phyloP scores from a whole-genome alignment of 2,113 vertebrate genomes.

The Rattus norvegicus region DNA sequence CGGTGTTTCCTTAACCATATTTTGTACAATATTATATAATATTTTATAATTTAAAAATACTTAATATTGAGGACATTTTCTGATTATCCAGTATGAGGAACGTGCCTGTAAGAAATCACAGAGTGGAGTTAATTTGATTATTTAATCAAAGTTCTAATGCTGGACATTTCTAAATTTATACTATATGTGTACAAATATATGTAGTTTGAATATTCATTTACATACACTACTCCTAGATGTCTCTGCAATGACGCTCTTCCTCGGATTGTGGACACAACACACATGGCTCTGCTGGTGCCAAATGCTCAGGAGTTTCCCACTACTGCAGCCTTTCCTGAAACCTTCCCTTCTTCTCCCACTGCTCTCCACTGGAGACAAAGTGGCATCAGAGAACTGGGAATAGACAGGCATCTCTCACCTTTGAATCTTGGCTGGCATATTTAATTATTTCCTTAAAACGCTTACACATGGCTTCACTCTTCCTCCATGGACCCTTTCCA shows the following conservation, averaged over 20 bases:
- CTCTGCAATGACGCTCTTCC: neutral
- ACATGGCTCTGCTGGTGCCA: neutral
- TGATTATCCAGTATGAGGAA: neutral
- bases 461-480: neutral
- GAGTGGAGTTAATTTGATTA: neutral
- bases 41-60: constrained; percentile 7
- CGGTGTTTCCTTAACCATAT: neutral
- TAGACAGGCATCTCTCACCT: neutral
- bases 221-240: neutral
- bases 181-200: no score
- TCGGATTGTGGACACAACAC: neutral
- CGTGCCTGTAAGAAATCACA: neutral
- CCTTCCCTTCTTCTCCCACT: no score
- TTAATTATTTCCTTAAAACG: neutral
- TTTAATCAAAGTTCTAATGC: neutral
- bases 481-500: neutral
- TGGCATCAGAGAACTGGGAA: neutral
- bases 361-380: neutral
- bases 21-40: neutral
- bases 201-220: neutral
- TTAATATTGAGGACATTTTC: neutral
- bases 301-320: neutral
- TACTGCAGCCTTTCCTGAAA: no score
- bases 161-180: neutral
- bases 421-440: neutral